Percentiles rank a stretch among this genome's conserved stretches.
These are phyloP conservation scores for Umimayanthus chanpuru DNA, from an alignment of 92 coral and sea anemone species.

Conservation along the genomic window DNA sequence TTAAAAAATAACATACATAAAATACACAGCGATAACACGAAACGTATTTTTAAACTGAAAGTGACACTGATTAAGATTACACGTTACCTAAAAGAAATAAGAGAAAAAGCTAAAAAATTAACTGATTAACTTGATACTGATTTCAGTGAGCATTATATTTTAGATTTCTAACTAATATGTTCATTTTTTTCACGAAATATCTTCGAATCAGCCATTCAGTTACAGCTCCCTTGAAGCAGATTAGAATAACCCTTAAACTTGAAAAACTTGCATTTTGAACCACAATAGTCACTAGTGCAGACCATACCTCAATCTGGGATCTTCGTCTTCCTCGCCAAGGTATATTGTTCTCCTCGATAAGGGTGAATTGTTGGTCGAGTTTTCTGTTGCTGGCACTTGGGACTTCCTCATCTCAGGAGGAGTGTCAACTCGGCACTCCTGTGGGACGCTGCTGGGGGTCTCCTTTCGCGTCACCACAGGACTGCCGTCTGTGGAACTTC, in stretches of 20 bases:
- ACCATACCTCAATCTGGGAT: neutral
- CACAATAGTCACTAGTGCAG: neutral
- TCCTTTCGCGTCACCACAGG: constrained; percentile 42
- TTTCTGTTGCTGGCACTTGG: neutral
- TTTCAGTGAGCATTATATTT: neutral
- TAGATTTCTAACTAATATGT: too few species aligned
- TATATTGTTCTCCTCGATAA: neutral
- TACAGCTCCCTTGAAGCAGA: too few species aligned
- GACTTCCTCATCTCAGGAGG: constrained; percentile 46
- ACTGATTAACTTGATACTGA: neutral
- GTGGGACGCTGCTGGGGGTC: neutral
- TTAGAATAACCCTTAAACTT: too few species aligned
- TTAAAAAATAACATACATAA: neutral
- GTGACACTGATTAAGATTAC: too few species aligned
- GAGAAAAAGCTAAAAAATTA: neutral
- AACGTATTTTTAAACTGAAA: too few species aligned
- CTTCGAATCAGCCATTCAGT: neutral
- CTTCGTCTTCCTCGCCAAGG: constrained; percentile 10
- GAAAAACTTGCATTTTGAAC: too few species aligned
- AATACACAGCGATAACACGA: neutral
- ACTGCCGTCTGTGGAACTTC: constrained; percentile 38
- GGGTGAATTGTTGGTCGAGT: neutral
- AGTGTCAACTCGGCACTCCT: neutral
- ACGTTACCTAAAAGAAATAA: neutral
- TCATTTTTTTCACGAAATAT: neutral